These are phyloP conservation scores for Caenorhabditis sp. DNA, from an alignment of 2,888 invertebrate species.

Conservation along the genomic window DNA sequence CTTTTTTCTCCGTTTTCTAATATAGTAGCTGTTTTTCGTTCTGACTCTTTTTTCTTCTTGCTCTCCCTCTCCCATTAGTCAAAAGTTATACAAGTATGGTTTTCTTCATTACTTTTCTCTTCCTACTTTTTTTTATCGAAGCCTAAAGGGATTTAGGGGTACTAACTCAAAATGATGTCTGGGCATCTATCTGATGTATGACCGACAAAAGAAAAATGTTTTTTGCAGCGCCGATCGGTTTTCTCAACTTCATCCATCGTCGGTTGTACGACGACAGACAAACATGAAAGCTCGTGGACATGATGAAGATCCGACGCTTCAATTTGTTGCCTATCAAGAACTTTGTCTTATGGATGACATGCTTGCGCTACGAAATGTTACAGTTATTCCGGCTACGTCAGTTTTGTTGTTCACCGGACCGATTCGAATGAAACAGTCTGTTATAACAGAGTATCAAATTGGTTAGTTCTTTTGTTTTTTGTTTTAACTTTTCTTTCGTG, in stretches of 20 bases:
- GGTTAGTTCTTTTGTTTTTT: slow-evolving; percentile 21
- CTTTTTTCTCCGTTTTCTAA: too few species aligned
- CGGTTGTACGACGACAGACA: slow-evolving; percentile 56
- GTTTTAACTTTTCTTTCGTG: too few species aligned
- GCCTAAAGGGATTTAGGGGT: too few species aligned
- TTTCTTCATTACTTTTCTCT: too few species aligned
- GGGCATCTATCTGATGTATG: too few species aligned
- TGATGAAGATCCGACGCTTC: slow-evolving; percentile 50
- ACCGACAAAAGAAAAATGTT: neutral
- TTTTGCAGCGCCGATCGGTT: slow-evolving; percentile 42
- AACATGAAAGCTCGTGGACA: slow-evolving; percentile 3
- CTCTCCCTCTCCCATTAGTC: too few species aligned
- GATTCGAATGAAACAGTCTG: slow-evolving; percentile 44
- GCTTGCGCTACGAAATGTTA: slow-evolving; percentile 77
- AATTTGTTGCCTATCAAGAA: slow-evolving; percentile 66
- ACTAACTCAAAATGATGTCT: too few species aligned
- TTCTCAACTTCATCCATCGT: slow-evolving; percentile 62
- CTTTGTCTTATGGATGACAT: slow-evolving; percentile 59
- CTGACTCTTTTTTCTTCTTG: too few species aligned
- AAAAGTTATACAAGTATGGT: too few species aligned
- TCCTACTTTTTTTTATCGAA: too few species aligned
- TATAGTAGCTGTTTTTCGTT: too few species aligned
- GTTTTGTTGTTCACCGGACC: slow-evolving; percentile 83
- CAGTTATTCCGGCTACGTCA: slow-evolving; percentile 83
- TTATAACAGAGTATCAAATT: slow-evolving; percentile 49